These are phyloP conservation scores for Diorhabda elongata DNA, from an alignment of 1,140 invertebrate genomes.

Conservation along the genomic window DNA sequence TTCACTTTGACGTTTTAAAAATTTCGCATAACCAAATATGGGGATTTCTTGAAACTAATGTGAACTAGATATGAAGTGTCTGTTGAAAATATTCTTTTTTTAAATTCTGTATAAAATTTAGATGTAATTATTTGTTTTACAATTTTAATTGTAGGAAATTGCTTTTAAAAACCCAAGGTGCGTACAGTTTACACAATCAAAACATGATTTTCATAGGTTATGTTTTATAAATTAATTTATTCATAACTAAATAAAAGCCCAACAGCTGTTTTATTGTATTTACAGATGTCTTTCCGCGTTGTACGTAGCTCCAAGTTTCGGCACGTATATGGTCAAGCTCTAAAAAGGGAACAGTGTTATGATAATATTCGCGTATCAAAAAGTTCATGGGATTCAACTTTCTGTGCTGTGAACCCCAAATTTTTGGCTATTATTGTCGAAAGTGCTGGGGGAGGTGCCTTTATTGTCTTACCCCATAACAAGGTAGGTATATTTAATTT, in stretches of 20 bases:
- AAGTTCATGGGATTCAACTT: constrained; percentile 97
- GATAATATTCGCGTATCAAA: constrained; percentile 98
- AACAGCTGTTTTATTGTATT: not conserved
- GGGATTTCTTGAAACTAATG: constrained; percentile 35
- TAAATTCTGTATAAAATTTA: constrained; percentile 29
- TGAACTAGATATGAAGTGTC: constrained; percentile 38
- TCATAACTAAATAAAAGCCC: not conserved
- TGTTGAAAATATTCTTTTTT: constrained; percentile 25
- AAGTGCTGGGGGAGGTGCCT: constrained; percentile 96
- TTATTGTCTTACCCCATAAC: constrained; percentile 93
- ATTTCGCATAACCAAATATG: constrained; percentile 44
- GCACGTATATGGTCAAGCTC: constrained; percentile 94
- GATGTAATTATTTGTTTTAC: constrained; percentile 28
- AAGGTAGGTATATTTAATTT: constrained; percentile 63
- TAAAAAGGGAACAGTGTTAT: constrained; percentile 98
- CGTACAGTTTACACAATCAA: constrained; percentile 21
- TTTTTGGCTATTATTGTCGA: constrained; percentile 99
- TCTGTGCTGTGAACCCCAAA: constrained; percentile 98
- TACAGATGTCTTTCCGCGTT: constrained; percentile 88
- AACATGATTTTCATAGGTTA: constrained; percentile 35
- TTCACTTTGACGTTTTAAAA: constrained; percentile 42
- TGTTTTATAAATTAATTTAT: constrained; percentile 29
- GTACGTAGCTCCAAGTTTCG: constrained; percentile 96
- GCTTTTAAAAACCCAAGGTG: constrained; percentile 27
- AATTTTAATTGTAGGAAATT: constrained; percentile 6